Percentiles rank a stretch among this genome's conserved stretches.
Conservation (phyloP, 2,797 vertebrate species). For the Esox masquinongy region DNA sequence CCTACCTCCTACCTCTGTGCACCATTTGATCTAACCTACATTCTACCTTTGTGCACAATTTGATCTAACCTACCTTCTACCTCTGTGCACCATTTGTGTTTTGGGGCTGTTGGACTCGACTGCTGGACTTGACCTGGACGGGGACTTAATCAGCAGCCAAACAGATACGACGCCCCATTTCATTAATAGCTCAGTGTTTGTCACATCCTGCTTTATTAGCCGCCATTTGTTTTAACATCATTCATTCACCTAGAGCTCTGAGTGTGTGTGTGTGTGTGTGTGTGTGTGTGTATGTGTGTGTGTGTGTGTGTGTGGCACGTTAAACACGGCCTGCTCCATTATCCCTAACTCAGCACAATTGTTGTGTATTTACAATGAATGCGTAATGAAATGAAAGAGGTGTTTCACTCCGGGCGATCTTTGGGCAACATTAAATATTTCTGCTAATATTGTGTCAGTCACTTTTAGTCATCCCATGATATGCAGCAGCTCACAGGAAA, state of each 20-base stretch:
- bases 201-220: neutral
- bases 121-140: neutral
- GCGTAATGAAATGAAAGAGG: constrained; percentile 31
- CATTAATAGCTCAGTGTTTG: neutral
- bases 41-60: no score
- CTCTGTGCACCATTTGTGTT: neutral
- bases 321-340: neutral
- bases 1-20: no score
- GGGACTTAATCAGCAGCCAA: neutral
- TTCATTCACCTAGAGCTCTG: neutral
- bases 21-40: no score
- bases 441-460: constrained; percentile 18
- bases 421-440: constrained; percentile 36
- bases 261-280: constrained; percentile 14
- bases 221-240: neutral
- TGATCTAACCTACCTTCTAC: no score
- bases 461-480: constrained; percentile 8
- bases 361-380: constrained; percentile 4
- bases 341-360: constrained; percentile 8
- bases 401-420: constrained; percentile 27
- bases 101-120: neutral
- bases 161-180: neutral
- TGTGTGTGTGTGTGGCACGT: neutral
- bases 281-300: constrained; percentile 14
- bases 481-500: constrained; percentile 16